These are phyloP conservation scores for Archips xylosteana DNA, from an alignment of 2,888 invertebrate species.

Conservation along the genomic window DNA sequence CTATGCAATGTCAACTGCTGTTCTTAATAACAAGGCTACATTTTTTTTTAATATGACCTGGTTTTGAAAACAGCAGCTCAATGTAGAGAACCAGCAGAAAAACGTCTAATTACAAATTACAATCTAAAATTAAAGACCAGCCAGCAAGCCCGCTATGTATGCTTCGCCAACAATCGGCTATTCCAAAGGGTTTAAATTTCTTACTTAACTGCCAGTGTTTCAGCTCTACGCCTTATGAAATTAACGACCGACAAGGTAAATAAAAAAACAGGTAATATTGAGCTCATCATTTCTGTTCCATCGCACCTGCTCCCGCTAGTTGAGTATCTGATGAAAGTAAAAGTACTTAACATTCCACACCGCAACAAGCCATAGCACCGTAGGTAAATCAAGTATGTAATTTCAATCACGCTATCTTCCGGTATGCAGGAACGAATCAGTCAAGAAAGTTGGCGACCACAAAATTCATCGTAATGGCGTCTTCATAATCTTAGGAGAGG, in stretches of 20 bases:
- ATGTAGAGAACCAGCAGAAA: too few species aligned
- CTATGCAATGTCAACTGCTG: slow-evolving; percentile 1
- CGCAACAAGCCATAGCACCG: slow-evolving; percentile 15
- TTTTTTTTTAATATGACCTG: not conserved
- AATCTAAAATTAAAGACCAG: too few species aligned
- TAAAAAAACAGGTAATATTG: not conserved
- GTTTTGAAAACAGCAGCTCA: not conserved
- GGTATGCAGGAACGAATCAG: slow-evolving; percentile 52
- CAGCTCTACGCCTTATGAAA: not conserved
- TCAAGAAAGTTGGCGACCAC: slow-evolving; percentile 49
- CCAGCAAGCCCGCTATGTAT: too few species aligned
- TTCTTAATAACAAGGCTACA: not conserved
- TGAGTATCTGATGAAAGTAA: slow-evolving; percentile 37
- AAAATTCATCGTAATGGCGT: slow-evolving; percentile 40
- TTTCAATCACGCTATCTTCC: slow-evolving; percentile 51
- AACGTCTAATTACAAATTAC: too few species aligned
- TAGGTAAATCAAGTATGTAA: slow-evolving; percentile 44
- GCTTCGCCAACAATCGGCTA: too few species aligned
- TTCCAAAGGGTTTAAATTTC: too few species aligned
- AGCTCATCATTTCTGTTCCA: slow-evolving; percentile 16
- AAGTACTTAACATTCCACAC: slow-evolving; percentile 37
- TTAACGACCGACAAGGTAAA: not conserved
- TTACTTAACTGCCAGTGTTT: too few species aligned
- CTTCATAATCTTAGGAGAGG: slow-evolving; percentile 41
- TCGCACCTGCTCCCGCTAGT: slow-evolving; percentile 1